Evolutionary conservation across 2,888 invertebrate genomes (phyloP).

Genomic region (Xestia sexstrigata): DNA sequence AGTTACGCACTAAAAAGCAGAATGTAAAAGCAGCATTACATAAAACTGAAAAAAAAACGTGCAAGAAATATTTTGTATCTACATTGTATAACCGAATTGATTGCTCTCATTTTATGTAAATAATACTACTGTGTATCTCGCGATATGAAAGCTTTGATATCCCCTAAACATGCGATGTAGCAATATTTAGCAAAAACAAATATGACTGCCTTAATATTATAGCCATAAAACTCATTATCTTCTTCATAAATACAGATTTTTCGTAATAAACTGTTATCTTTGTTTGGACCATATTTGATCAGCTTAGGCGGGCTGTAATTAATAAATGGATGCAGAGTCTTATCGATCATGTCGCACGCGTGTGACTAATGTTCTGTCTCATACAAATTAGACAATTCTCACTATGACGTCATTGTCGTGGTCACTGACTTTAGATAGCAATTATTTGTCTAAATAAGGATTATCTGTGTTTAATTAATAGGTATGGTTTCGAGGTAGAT

Average conservation of each 20-base stretch:
- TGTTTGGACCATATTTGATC: conserved; percentile 34
- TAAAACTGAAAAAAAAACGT: background rate
- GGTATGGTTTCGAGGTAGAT: background rate
- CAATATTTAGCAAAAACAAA: background rate
- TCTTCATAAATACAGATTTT: conserved; percentile 45
- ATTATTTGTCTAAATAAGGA: conserved; percentile 12
- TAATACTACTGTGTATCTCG: background rate
- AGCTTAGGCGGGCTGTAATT: conserved; percentile 38
- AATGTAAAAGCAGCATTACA: background rate
- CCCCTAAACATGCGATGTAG: background rate
- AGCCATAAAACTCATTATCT: conserved; percentile 37
- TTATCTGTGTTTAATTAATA: background rate
- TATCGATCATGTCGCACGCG: conserved; percentile 52
- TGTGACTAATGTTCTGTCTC: conserved; percentile 33
- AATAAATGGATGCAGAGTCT: conserved; percentile 18
- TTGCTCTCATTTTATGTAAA: background rate
- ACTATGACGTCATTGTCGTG: conserved; percentile 10
- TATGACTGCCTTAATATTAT: background rate
- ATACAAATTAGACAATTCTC: conserved; percentile 11
- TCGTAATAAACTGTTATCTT: conserved; percentile 43
- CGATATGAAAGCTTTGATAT: background rate
- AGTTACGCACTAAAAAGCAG: background rate
- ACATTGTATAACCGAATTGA: background rate
- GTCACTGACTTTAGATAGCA: conserved; percentile 29
- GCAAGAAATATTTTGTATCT: background rate